These are phyloP conservation scores for Calidris pygmaea DNA, from an alignment of 2,113 vertebrate genomes.

Conservation along the genomic window DNA sequence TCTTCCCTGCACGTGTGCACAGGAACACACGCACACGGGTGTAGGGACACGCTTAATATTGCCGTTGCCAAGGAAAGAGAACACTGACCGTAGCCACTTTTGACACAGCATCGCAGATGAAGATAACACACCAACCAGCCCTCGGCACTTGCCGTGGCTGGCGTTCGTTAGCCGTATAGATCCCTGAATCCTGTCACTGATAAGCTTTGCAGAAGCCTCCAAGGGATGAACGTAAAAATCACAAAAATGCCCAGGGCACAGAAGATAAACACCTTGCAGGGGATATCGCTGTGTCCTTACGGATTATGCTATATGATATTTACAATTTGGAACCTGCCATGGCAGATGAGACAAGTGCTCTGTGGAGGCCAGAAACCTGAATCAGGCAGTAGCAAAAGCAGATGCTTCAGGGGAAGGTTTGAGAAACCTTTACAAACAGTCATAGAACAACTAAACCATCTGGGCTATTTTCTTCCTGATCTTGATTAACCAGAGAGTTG, in stretches of 20 bases:
- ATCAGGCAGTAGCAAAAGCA: not conserved
- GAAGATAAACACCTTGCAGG: not conserved
- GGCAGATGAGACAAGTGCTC: not conserved
- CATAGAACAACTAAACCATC: not conserved
- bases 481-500: not conserved
- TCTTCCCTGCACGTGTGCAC: not conserved
- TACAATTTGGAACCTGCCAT: not conserved
- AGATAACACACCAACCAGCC: not conserved
- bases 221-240: not conserved
- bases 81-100: not conserved
- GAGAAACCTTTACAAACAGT: not conserved
- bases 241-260: not conserved
- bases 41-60: fast-evolving
- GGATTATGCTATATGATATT: not conserved
- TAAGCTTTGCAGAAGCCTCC: not conserved
- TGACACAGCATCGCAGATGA: not conserved
- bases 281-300: not conserved
- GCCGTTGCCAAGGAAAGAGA: not conserved
- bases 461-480: not conserved
- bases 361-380: not conserved
- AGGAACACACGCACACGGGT: no score
- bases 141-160: not conserved
- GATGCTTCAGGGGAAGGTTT: not conserved
- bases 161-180: not conserved
- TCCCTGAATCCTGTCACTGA: not conserved